These are phyloP conservation scores for Caiman crocodilus DNA, from an alignment of 2,797 vertebrate genomes.

Conservation along the genomic window DNA sequence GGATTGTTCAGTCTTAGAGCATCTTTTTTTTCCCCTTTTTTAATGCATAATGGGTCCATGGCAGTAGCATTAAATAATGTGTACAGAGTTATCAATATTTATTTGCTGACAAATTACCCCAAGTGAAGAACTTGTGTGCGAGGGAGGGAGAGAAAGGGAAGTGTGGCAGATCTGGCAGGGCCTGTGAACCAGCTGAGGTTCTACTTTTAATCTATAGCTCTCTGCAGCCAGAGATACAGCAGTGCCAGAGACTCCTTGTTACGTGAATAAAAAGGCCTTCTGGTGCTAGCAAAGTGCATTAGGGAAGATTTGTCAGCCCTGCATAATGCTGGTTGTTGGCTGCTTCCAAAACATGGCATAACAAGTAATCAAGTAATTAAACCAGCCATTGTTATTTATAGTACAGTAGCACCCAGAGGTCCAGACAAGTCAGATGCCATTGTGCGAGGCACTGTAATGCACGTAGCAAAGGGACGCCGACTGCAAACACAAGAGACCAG, in stretches of 20 bases:
- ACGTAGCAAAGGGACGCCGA: background rate
- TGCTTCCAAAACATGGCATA: too few relatives aligned
- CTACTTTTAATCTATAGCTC: background rate
- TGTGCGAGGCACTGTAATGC: background rate
- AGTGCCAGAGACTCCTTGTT: background rate
- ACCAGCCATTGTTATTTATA: background rate
- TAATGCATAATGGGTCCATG: background rate
- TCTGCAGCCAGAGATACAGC: background rate
- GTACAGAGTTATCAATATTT: slow-evolving; percentile 7
- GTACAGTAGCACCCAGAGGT: background rate
- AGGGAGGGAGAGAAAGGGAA: background rate
- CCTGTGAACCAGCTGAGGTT: background rate
- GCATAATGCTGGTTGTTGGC: too few relatives aligned
- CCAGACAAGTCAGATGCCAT: too few relatives aligned
- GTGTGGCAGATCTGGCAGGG: background rate
- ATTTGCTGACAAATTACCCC: background rate
- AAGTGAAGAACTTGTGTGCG: background rate
- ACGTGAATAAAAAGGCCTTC: background rate
- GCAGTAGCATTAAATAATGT: background rate
- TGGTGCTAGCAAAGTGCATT: too few relatives aligned
- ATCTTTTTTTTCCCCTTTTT: background rate
- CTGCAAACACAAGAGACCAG: background rate
- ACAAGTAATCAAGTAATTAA: too few relatives aligned
- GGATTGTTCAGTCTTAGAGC: background rate
- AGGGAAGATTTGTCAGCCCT: too few relatives aligned